phyloP scores from a whole-genome alignment of 2,113 vertebrate species.

The Crotalus tigris region DNA sequence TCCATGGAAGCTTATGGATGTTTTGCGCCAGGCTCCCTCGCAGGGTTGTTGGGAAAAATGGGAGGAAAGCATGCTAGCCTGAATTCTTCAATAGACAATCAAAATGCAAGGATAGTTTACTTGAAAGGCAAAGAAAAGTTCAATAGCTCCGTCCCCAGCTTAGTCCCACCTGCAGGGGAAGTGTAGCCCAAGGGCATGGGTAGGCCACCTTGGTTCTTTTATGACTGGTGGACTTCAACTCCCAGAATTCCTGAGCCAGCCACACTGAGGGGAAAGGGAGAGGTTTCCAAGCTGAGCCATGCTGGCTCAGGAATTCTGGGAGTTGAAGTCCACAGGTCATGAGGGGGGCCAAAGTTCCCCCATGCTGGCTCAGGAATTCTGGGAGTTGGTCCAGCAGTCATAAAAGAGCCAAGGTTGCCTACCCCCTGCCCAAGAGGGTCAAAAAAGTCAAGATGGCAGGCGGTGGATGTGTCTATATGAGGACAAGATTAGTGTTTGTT shows the following conservation, averaged over 20 bases:
- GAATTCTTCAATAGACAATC: not conserved
- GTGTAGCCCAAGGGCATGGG: not conserved
- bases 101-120: not conserved
- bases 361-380: too few relatives aligned
- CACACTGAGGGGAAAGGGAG: too few relatives aligned
- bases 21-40: not conserved
- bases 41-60: not conserved
- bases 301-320: too few relatives aligned
- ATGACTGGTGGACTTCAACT: too few relatives aligned
- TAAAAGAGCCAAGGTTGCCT: too few relatives aligned
- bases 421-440: not conserved
- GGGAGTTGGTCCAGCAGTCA: too few relatives aligned
- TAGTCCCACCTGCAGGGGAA: not conserved
- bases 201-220: too few relatives aligned
- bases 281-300: too few relatives aligned
- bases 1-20: not conserved
- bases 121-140: not conserved
- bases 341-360: too few relatives aligned
- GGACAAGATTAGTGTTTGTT: not conserved
- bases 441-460: not conserved
- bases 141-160: not conserved
- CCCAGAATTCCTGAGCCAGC: too few relatives aligned
- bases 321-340: too few relatives aligned
- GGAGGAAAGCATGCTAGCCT: not conserved
- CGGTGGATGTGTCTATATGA: not conserved